Evolutionary conservation across 1,140 invertebrate genomes (phyloP).

Genomic region (Ceratina japonica): DNA sequence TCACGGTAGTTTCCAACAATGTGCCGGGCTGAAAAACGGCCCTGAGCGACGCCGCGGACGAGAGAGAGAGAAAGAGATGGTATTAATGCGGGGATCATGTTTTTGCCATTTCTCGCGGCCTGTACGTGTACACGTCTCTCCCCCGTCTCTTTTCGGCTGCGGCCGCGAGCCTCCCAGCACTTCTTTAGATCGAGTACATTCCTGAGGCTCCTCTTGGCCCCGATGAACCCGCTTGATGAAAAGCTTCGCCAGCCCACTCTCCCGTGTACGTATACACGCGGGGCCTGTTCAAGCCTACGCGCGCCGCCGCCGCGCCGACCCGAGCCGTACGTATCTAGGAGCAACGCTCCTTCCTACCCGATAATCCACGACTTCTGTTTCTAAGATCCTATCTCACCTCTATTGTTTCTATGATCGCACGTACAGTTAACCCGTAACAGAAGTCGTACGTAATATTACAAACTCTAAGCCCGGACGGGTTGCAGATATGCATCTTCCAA

Average conservation of each 20-base stretch:
- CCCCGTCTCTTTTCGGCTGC: slow-evolving; percentile 39
- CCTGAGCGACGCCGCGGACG: slow-evolving; percentile 16
- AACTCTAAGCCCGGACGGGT: slow-evolving; percentile 34
- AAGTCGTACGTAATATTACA: slow-evolving; percentile 46
- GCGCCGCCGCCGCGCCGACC: not conserved
- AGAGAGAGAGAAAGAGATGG: slow-evolving; percentile 49
- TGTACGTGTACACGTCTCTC: slow-evolving; percentile 28
- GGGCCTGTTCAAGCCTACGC: slow-evolving; percentile 51
- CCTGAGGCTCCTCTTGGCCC: slow-evolving; percentile 71
- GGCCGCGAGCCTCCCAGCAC: slow-evolving; percentile 57
- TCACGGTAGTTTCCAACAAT: too few species aligned
- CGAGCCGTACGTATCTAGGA: slow-evolving; percentile 52
- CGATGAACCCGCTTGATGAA: slow-evolving; percentile 78
- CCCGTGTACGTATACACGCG: slow-evolving; percentile 38
- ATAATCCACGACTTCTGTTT: slow-evolving; percentile 65
- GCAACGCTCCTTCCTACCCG: slow-evolving; percentile 36
- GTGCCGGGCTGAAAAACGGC: not conserved
- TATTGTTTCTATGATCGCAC: slow-evolving; percentile 55
- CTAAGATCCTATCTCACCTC: slow-evolving; percentile 56
- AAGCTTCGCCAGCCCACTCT: slow-evolving; percentile 68
- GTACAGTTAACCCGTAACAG: slow-evolving; percentile 28
- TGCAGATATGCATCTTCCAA: slow-evolving; percentile 25
- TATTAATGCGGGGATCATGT: slow-evolving; percentile 68
- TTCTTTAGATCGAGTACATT: slow-evolving; percentile 73
- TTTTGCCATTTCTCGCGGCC: slow-evolving; percentile 66